A percentile compares a stretch with the other conserved stretches of the same genome.
phyloP scores from a whole-genome alignment of 1,140 invertebrate genomes.

The Aphis gossypii region DNA sequence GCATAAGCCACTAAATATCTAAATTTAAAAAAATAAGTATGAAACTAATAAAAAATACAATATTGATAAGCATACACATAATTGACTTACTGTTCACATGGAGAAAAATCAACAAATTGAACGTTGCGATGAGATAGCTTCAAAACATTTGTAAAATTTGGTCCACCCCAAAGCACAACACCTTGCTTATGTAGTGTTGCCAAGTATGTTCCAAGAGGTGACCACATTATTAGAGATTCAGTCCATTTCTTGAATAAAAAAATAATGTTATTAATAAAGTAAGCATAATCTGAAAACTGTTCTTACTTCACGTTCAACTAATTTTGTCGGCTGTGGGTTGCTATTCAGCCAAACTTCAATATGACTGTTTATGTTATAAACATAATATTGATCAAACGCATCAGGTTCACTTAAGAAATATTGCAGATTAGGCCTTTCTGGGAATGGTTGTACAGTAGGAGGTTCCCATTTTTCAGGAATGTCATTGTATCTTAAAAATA shows the following conservation, averaged over 20 bases:
- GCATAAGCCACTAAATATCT: slow-evolving; percentile 92
- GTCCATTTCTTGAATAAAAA: slow-evolving; percentile 80
- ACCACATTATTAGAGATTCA: slow-evolving; percentile 96
- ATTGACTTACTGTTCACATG: slow-evolving; percentile 83
- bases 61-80: background rate
- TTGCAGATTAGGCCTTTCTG: slow-evolving; percentile 86
- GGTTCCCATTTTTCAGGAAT: slow-evolving; percentile 93
- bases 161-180: slow-evolving; percentile 96
- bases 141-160: slow-evolving; percentile 89
- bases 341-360: slow-evolving; percentile 90
- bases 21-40: slow-evolving; percentile 59
- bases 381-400: slow-evolving; percentile 94
- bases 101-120: slow-evolving; percentile 96
- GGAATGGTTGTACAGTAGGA: slow-evolving; percentile 85
- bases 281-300: background rate
- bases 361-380: slow-evolving; percentile 76
- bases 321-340: slow-evolving; percentile 81
- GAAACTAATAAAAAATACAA: slow-evolving; percentile 33
- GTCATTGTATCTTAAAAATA: slow-evolving; percentile 77
- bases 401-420: slow-evolving; percentile 91
- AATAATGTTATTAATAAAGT: background rate
- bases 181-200: slow-evolving; percentile 95
- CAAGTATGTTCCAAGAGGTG: slow-evolving; percentile 94
- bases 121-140: slow-evolving; percentile 90
- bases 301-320: slow-evolving; percentile 85